phyloP scores from a whole-genome alignment of 2,113 vertebrate species.

The Chloropsis cyanopogon region DNA sequence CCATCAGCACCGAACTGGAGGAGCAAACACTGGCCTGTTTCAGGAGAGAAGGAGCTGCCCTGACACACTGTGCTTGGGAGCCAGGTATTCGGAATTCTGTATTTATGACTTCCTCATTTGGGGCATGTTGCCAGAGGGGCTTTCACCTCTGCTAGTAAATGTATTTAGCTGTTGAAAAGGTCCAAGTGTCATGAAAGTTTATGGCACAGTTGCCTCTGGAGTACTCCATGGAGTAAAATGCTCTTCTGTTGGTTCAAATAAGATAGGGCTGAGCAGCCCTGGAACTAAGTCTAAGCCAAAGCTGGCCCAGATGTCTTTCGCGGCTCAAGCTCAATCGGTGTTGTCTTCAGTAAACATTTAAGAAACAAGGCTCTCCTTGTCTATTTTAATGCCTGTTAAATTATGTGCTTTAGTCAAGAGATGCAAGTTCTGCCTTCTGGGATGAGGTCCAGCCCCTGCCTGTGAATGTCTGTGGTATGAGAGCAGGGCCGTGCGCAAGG shows the following conservation, averaged over 20 bases:
- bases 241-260: constrained; percentile 8
- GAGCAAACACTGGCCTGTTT: constrained; percentile 4
- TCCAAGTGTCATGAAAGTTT: constrained; percentile 37
- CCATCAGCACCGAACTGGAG: not conserved
- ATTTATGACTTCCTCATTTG: constrained; percentile 50
- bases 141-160: constrained; percentile 43
- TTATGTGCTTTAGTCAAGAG: not conserved
- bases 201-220: not conserved
- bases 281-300: not conserved
- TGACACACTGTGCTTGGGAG: not conserved
- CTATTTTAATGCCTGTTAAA: not conserved
- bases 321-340: not conserved
- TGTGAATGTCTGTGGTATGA: not conserved
- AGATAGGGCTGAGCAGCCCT: not conserved
- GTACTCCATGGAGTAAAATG: not conserved
- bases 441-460: not conserved
- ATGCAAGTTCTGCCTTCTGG: not conserved
- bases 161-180: constrained; percentile 40
- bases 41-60: not conserved
- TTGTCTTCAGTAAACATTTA: constrained; percentile 15
- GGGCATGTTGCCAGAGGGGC: constrained; percentile 22
- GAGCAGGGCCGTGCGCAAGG: not conserved
- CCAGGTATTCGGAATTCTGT: constrained; percentile 1
- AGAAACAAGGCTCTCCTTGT: constrained; percentile 14
- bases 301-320: not conserved